Evolutionary conservation across 2,797 vertebrate species (phyloP), one percentile per base, ranked within the genome.

Genomic region (Xiphophorus birchmanni): DNA sequence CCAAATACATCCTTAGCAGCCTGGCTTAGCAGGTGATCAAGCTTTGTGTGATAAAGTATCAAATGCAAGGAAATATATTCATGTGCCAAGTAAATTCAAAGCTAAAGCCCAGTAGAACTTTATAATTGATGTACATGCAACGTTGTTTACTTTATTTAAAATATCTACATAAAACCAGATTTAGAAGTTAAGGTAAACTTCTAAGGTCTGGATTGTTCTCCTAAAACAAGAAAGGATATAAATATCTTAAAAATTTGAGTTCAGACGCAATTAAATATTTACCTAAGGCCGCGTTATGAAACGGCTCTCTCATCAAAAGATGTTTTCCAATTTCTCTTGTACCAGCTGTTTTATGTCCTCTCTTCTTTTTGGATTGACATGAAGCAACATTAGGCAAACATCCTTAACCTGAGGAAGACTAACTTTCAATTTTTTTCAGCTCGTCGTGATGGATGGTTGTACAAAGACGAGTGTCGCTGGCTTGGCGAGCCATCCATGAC

Each of bases 401-500:
- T 82, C 80, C 48, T 76, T 65, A 44, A 83, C 76, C 82, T 63
- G 79, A 21, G 37, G 52, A 42, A 4, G 63, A 52, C 81, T 85
- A 50, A 79, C 88, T 83, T 80, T 80, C 77, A 42, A 4, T 40
- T 40, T 35, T 74, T 69, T 54, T 56, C 2, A 42, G 11, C 37
- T 56, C n/a, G 56, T 29, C 26, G 6, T 58, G 23, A 58, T 56
- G 8, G 52, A 58, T 75, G 35, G 32, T 40, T 42, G 65, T 69
- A 26, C 37, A 6, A 69, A 88, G 82, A 89, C 82, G 75, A 88
- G 88, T 87, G 74, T 79, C 81, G 63, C 52, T 85, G 91, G 92
- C 90, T 91, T 88, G 67, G 81, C 42, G 80, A 86, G 58, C 77
- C 77, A 79, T 78, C 87, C 63, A 71, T 89, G 86, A 92, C 84